These are phyloP conservation scores for Philereme transversata DNA, from an alignment of 2,888 invertebrate genomes.

Conservation along the genomic window DNA sequence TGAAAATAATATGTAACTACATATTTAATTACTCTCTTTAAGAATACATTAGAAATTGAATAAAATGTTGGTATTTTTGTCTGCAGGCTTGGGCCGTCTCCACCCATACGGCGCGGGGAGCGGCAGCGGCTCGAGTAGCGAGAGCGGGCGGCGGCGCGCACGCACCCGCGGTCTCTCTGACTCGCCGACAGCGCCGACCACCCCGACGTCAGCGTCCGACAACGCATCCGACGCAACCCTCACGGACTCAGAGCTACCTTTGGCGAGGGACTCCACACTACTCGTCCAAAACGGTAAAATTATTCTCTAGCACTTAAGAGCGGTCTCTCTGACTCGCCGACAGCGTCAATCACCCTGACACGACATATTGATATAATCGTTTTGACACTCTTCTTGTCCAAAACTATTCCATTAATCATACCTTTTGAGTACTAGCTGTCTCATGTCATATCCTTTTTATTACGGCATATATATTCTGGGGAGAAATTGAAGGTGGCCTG, in stretches of 20 bases:
- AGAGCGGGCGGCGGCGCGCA: conserved; percentile 83
- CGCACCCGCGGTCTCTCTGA: conserved; percentile 87
- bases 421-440: too few relatives aligned
- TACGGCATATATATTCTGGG: too few relatives aligned
- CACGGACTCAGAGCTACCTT: conserved; percentile 92
- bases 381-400: too few relatives aligned
- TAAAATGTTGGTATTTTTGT: conserved; percentile 23
- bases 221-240: conserved; percentile 94
- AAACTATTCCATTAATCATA: too few relatives aligned
- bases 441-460: too few relatives aligned
- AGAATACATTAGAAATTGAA: not conserved
- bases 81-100: conserved; percentile 90
- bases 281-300: conserved; percentile 92
- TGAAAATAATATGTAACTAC: too few relatives aligned
- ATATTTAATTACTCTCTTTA: too few relatives aligned
- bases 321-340: too few relatives aligned
- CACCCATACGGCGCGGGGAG: conserved; percentile 92
- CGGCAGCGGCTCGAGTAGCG: conserved; percentile 88
- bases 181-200: conserved; percentile 86
- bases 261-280: conserved; percentile 91
- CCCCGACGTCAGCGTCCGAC: conserved; percentile 88
- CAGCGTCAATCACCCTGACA: too few relatives aligned
- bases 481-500: too few relatives aligned
- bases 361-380: too few relatives aligned
- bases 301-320: too few relatives aligned